Evolutionary conservation across 2,888 invertebrate species (phyloP), one percentile per base, ranked within the genome.

Genomic region (Pseudococcus longispinus): DNA sequence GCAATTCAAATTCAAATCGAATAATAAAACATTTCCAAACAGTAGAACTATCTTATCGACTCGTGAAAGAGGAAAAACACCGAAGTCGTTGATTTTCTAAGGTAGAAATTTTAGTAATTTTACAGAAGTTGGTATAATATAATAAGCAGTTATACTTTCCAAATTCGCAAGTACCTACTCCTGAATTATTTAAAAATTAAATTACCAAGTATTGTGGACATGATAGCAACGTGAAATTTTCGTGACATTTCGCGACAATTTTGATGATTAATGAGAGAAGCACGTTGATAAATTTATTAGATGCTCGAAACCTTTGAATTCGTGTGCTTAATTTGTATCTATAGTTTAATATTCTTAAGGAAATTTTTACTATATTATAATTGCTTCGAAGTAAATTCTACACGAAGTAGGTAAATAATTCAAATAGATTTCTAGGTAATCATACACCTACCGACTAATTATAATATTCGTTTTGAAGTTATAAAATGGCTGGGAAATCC

Each of bases 101-200:
- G 2, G 15, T 5, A 4, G 2, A 13, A 13, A 70, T 29, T 70
- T 70, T 70, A 18, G 70, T 70, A 70, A 70, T 70, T 70, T 29
- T 29, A 70, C 70, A 70, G 70, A 70, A 70, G 20, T 29, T 70
- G 2, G 29, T 29, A 70, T 70, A 4, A 37, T 37, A 70, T 37
- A 70, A 70, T 70, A 70, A 70, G 32, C 29, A 29, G 70, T 0
- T 65, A 13, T 13, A 60, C 23, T 55, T 5, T 2, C 29, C 6
- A 70, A 70, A 29, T 70, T 70, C 8, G 8, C 18, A 29, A 32
- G 29, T 70, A 32, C 70, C 20, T 60, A 70, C 13, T 29, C 5
- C 5, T 70, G 70, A 70, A 70, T 70, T 70, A 70, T 70, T 70
- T 15, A 70, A 70, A 29, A 29, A 70, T 70, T 70, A 29, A 60